Base-by-base conservation (phyloP, 2,113 vertebrate genomes). In the Triplophysa tibetana region DNA sequence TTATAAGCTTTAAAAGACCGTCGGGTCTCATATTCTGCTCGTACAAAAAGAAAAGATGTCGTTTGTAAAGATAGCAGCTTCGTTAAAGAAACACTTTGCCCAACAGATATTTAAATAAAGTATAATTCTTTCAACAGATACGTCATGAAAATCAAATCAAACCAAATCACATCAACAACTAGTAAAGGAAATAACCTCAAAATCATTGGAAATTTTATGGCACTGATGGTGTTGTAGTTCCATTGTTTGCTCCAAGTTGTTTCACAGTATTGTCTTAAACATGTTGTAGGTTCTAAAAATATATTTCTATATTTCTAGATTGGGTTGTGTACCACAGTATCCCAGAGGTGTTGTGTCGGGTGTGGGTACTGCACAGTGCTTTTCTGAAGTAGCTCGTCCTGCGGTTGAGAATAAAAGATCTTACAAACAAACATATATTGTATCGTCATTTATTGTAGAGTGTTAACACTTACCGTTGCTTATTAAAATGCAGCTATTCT, bases 201-300 rank as follows among this genome's bases (percentile, higher is more conserved):
- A 89, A 84, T 91, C 87, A 89, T 89, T 91, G 93, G 91, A 88
- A n/a, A n/a, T 93, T 91, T 93, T 96, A 98, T 98, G 97, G 97
- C 97, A 99, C 97, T 95, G 94, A 95, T 95, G 97, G 97, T 96
- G 94, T 96, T 87, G 94, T 93, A 95, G 94, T 94, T 94, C 92
- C 93, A 93, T 89, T 91, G 94, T 94, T 92, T 91, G 94, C 90
- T 93, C 93, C 93, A 94, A 95, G 92, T 96, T 92, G 93, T 92
- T 96, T 98, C 96, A 99, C 97, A 98, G 96, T 97, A 94, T 95
- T 94, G 94, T 93, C 93, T 90, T 96, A 95, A 95, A 95, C 63
- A 95, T 96, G 94, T 85, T 93, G 93, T 94, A 84, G 94, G 92
- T 92, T 94, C 95, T 54, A 68, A 77, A 78, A 94, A 96, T 96